Conservation (phyloP, 2,888 invertebrate species). For the Dynastes hyllus region DNA sequence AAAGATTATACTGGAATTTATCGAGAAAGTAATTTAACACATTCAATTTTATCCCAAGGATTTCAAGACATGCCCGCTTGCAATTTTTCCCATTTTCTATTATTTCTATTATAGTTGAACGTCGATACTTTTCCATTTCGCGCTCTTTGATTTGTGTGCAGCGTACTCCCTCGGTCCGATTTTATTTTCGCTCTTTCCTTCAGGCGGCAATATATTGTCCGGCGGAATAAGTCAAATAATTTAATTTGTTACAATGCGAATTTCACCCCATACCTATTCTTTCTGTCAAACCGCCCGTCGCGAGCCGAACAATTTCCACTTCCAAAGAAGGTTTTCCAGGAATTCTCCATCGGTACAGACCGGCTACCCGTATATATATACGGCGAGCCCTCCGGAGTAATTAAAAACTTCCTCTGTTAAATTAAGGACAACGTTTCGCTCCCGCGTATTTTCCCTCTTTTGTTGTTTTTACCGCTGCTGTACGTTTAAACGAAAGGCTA, state of each 20-base stretch:
- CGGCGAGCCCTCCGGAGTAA: slow-evolving; percentile 23
- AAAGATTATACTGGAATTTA: no score
- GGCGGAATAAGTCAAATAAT: slow-evolving; percentile 25
- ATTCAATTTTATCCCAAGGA: no score
- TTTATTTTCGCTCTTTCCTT: not conserved
- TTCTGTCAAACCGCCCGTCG: slow-evolving; percentile 7
- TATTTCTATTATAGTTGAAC: slow-evolving; percentile 5
- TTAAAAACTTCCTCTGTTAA: slow-evolving; percentile 40
- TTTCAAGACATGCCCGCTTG: no score
- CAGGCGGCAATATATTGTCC: slow-evolving; percentile 17
- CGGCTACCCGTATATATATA: slow-evolving; percentile 26
- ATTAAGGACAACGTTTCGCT: slow-evolving; percentile 34
- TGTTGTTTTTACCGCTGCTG: slow-evolving; percentile 10
- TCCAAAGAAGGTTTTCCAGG: slow-evolving; percentile 17
- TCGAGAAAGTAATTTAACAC: no score
- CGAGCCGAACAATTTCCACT: slow-evolving; percentile 30
- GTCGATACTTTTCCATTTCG: slow-evolving; percentile 3
- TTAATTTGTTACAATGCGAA: slow-evolving; percentile 36
- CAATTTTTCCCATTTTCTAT: no score
- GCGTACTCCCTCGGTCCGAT: not conserved
- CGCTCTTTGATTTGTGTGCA: slow-evolving; percentile 9
- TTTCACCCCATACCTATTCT: not conserved
- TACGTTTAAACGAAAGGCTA: not conserved
- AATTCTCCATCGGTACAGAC: slow-evolving; percentile 16
- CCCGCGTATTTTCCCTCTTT: not conserved